Conservation (phyloP, 1,140 invertebrate species). For the Danaus plexippus region DNA sequence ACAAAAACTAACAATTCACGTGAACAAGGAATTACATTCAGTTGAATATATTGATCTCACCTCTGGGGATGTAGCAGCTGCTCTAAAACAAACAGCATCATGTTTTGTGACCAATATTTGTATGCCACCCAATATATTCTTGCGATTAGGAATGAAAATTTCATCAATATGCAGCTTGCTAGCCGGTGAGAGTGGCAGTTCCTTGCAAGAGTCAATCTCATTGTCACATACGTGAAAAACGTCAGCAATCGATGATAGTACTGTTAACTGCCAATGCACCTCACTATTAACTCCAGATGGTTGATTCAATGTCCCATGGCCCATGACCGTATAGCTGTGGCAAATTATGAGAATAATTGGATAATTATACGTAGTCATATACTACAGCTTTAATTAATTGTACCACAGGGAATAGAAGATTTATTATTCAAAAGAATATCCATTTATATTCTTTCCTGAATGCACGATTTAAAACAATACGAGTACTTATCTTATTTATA, state of each 20-base stretch:
- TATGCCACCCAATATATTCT: constrained; percentile 54
- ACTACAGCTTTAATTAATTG: no score
- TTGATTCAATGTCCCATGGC: constrained; percentile 34
- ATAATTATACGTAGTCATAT: not conserved
- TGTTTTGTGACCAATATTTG: constrained; percentile 41
- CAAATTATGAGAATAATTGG: not conserved
- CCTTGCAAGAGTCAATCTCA: constrained; percentile 33
- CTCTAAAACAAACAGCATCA: constrained; percentile 52
- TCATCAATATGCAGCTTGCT: constrained; percentile 48
- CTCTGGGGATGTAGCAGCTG: constrained; percentile 37
- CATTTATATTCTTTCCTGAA: no score
- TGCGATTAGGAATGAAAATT: constrained; percentile 53
- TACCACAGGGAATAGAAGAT: no score
- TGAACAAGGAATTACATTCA: not conserved
- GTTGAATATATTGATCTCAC: constrained; percentile 24
- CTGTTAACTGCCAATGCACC: constrained; percentile 49
- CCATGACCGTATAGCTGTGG: constrained; percentile 48
- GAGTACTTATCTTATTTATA: no score
- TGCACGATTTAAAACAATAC: no score
- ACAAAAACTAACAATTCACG: no score
- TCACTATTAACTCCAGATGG: constrained; percentile 22
- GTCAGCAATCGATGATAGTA: constrained; percentile 31
- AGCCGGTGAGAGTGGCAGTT: constrained; percentile 25
- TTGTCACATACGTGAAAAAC: constrained; percentile 52
- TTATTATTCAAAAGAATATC: no score